Conservation (phyloP, 2,888 invertebrate genomes). For the Nomada ruficornis region DNA sequence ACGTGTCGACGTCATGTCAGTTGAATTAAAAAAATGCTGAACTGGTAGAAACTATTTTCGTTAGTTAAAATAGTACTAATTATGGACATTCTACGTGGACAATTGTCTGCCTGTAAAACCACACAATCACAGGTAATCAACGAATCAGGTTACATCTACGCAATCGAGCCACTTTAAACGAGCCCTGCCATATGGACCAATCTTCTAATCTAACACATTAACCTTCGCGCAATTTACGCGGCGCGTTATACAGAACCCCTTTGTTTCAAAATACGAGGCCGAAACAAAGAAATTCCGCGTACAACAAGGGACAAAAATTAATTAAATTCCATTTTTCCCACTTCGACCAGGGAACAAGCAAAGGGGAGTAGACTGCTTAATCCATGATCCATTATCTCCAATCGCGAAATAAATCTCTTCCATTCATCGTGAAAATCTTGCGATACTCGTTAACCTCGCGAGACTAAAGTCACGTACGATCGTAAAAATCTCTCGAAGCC, state of each 20-base stretch:
- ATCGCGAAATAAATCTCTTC: background rate
- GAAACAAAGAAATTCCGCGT: background rate
- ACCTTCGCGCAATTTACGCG: background rate
- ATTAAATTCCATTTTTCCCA: slow-evolving; percentile 7
- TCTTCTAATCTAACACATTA: background rate
- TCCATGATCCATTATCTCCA: background rate
- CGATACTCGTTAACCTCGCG: slow-evolving; percentile 12
- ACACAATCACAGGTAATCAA: too few relatives aligned
- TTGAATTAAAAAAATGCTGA: too few relatives aligned
- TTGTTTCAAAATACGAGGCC: background rate
- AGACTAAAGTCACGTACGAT: background rate
- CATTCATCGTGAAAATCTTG: slow-evolving; percentile 14
- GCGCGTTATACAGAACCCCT: background rate
- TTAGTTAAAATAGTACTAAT: too few relatives aligned
- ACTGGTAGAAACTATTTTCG: too few relatives aligned
- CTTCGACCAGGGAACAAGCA: background rate
- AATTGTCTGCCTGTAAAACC: too few relatives aligned
- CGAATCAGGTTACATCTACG: too few relatives aligned
- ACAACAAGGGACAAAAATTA: slow-evolving; percentile 9
- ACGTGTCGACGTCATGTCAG: too few relatives aligned
- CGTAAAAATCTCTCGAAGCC: slow-evolving; percentile 28
- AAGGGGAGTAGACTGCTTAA: background rate
- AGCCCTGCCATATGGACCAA: background rate
- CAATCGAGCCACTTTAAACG: background rate
- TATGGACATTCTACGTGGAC: too few relatives aligned